Evolutionary conservation across 92 coral and sea anemone genomes (phyloP), one percentile per base, ranked within the genome.

Genomic region (Metridium senile): DNA sequence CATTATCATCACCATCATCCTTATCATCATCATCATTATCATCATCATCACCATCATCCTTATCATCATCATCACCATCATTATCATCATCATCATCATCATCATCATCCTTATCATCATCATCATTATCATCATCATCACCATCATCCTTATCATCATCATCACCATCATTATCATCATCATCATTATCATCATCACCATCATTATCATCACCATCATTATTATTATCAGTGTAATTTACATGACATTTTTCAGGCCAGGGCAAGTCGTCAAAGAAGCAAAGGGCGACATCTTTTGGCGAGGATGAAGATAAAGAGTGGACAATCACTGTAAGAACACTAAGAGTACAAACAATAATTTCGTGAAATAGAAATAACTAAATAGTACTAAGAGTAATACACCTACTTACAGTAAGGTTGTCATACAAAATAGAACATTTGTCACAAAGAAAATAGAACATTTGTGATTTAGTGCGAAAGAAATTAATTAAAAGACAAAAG

Each of bases 241-340:
- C 49, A 13, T 39, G 6, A 6, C 49, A 39, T 4, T 11, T 63
- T 34, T 62, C 49, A 75, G 84, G 84, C 29, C 84, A 68, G 58
- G 82, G 82, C 11, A 68, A 62, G 29, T 63, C 91, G 9, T 25
- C 89, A 1, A 91, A 91, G 65, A 82, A 87, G 56, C 74, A 86
- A n/a, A 66, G 90, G 68, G 82, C 91, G 0, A 74, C 80, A 11
- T 89, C 93, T 0, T 80, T 85, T 67, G 83, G 77, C 0, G 97
- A 91, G 0, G 89, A 83, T 2, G 93, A 89, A 13, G 72, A 30
- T 2, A 58, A 52, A 33, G 82, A 66, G 0, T 77, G 82, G 72
- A 21, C 72, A 0, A 71, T 90, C 9, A 80, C 86, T 0, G 97
- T 91, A 76, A 91, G 97, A 45, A 45, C 51, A 45, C 51, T 45